A percentile compares a stretch with the other conserved stretches of the same genome.
Evolutionary conservation across 2,113 vertebrate genomes (phyloP).

Genomic region (Etheostoma spectabile): DNA sequence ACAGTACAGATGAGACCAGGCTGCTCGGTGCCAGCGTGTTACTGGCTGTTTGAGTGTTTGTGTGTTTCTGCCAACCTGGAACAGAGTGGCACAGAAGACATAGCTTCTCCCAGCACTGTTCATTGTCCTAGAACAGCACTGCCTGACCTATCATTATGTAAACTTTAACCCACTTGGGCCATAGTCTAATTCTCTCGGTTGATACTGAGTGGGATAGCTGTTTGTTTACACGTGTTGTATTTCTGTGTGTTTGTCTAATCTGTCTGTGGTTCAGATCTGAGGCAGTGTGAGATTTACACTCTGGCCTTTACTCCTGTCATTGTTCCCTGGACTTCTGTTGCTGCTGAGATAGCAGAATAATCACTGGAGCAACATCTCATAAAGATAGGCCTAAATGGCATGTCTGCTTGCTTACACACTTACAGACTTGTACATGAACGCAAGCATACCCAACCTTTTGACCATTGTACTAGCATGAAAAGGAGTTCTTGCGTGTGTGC

Average conservation of each 20-base stretch:
- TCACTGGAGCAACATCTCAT: constrained; percentile 38
- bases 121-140: constrained; percentile 55
- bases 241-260: constrained; percentile 23
- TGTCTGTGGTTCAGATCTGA: constrained; percentile 24
- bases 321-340: constrained; percentile 53
- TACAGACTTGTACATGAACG: constrained; percentile 10
- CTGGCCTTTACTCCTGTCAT: constrained; percentile 48
- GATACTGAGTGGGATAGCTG: constrained; percentile 39
- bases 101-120: constrained; percentile 49
- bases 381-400: constrained; percentile 59
- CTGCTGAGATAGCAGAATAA: constrained; percentile 56
- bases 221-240: constrained; percentile 32
- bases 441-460: constrained; percentile 43
- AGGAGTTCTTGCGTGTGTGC: neutral
- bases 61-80: constrained; percentile 67
- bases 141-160: constrained; percentile 35
- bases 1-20: constrained; percentile 61
- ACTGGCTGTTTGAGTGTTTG: constrained; percentile 60
- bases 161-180: constrained; percentile 29
- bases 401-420: constrained; percentile 6
- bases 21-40: constrained; percentile 69
- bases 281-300: constrained; percentile 12
- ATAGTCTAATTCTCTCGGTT: constrained; percentile 23
- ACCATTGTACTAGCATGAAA: constrained; percentile 36
- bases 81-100: constrained; percentile 63